phyloP scores from a whole-genome alignment of 2,797 vertebrate species.

The Meriones psammophilus region DNA sequence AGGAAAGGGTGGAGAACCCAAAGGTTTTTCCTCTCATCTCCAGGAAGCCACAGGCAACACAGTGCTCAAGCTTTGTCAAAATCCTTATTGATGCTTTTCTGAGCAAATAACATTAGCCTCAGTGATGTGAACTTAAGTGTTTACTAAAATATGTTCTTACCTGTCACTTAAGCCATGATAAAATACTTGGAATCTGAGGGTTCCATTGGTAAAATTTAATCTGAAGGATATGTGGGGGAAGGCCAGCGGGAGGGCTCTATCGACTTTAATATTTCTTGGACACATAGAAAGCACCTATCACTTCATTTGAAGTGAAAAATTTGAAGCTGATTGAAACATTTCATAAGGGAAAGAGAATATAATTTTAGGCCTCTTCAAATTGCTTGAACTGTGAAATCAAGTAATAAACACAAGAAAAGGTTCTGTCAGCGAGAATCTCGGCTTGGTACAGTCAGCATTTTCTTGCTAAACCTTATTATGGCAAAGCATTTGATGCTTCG shows the following conservation, averaged over 20 bases:
- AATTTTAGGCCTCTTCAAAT: conserved; percentile 90
- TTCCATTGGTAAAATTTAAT: conserved; percentile 69
- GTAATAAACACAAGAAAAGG: conserved; percentile 94
- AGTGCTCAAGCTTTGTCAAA: not conserved
- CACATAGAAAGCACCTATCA: conserved; percentile 72
- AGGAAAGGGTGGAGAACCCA: not conserved
- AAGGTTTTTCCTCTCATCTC: not conserved
- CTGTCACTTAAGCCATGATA: not conserved
- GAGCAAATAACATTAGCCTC: not conserved
- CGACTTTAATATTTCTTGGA: conserved; percentile 64
- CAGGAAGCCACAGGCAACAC: not conserved
- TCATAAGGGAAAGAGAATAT: conserved; percentile 87
- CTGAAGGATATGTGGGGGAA: not conserved
- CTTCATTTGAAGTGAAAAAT: conserved; percentile 86
- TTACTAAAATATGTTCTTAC: conserved; percentile 55
- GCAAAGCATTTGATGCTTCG: conserved; percentile 88
- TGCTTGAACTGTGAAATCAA: conserved; percentile 92
- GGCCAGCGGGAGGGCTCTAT: not conserved
- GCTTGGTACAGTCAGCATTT: conserved; percentile 93
- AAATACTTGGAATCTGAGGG: conserved; percentile 28
- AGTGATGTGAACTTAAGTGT: not conserved
- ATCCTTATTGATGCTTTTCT: not conserved
- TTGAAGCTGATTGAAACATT: conserved; percentile 87
- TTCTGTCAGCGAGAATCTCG: conserved; percentile 95
- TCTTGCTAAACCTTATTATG: conserved; percentile 92